These are phyloP conservation scores for Sarcophaga bullata DNA, from an alignment of 1,140 invertebrate genomes.

Conservation along the genomic window DNA sequence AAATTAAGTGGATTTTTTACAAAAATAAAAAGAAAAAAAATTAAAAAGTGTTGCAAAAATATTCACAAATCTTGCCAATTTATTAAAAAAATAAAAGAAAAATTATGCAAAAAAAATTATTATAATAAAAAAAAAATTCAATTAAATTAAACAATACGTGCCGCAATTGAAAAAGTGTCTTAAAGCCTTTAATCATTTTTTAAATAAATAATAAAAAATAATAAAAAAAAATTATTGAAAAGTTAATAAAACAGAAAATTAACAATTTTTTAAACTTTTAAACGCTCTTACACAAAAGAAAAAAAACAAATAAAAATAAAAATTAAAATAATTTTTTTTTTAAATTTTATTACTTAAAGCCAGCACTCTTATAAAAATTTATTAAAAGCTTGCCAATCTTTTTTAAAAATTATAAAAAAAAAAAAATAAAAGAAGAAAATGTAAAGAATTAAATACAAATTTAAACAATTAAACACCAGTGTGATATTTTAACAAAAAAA, in stretches of 20 bases:
- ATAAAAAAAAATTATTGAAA: background rate
- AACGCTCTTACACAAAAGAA: background rate
- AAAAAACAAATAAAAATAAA: constrained; percentile 22
- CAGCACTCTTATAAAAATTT: background rate
- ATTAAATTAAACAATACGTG: background rate
- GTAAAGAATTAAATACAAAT: background rate
- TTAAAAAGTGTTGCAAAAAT: too few species aligned
- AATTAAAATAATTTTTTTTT: too few species aligned
- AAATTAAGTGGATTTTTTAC: too few species aligned
- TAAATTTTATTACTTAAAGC: background rate
- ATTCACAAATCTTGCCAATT: background rate
- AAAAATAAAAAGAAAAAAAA: too few species aligned
- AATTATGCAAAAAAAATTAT: background rate
- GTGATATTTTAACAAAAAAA: constrained; percentile 12
- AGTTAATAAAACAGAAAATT: too few species aligned
- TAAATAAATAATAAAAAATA: background rate
- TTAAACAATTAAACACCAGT: background rate
- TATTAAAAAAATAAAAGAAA: background rate
- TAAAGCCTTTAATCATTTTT: constrained; percentile 45
- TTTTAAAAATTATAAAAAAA: constrained; percentile 14
- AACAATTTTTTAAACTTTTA: background rate
- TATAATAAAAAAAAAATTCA: background rate
- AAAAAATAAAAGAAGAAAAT: background rate
- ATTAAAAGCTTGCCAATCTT: constrained; percentile 43
- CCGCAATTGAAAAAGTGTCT: constrained; percentile 55